Conservation (phyloP, 1,140 invertebrate genomes). For the Latrodectus geometricus region DNA sequence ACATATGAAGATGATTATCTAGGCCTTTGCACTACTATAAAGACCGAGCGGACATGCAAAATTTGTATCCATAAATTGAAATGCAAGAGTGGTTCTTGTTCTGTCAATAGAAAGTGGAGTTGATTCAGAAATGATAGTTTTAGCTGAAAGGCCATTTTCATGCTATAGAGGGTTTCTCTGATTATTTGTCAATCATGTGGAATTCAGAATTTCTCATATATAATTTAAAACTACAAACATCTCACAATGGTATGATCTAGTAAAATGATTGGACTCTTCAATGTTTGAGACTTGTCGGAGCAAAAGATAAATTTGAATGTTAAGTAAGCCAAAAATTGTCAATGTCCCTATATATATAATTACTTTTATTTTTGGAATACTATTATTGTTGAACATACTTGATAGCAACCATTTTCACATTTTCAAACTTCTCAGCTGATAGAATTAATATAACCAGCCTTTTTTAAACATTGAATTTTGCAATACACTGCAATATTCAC, state of each 20-base stretch:
- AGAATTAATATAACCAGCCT: too few species aligned
- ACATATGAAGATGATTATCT: constrained; percentile 66
- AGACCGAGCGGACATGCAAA: constrained; percentile 14
- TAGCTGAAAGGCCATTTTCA: neutral
- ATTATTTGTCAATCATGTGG: neutral
- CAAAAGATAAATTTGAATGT: too few species aligned
- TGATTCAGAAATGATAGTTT: neutral
- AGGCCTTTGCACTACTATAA: neutral
- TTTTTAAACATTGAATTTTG: too few species aligned
- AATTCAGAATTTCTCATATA: constrained; percentile 4
- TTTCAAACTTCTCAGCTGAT: too few species aligned
- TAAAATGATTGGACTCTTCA: neutral
- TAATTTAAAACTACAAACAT: neutral
- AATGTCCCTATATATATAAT: too few species aligned
- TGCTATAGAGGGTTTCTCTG: neutral
- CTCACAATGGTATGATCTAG: neutral
- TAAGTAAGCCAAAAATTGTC: too few species aligned
- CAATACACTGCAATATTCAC: too few species aligned
- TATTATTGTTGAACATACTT: too few species aligned
- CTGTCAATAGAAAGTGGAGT: neutral
- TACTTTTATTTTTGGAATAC: too few species aligned
- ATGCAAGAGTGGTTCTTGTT: constrained; percentile 62
- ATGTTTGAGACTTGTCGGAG: too few species aligned
- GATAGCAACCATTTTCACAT: too few species aligned
- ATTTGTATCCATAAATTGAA: constrained; percentile 61